These are phyloP conservation scores for Tenthredo livida DNA, from an alignment of 2,888 invertebrate genomes.

Conservation along the genomic window DNA sequence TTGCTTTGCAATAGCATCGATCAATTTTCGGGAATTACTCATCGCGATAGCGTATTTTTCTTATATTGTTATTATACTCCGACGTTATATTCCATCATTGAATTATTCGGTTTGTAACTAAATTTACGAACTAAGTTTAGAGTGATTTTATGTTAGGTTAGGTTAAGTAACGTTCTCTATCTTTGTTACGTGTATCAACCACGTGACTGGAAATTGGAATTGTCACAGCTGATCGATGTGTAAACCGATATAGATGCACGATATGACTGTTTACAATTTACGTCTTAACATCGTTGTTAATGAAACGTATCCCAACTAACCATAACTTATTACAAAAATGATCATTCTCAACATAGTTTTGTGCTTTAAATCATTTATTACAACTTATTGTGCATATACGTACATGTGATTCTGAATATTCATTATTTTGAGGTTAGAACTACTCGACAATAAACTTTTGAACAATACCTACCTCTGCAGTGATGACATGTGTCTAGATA, in stretches of 20 bases:
- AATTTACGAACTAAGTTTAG: background rate
- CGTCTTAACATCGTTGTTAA: background rate
- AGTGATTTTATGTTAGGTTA: background rate
- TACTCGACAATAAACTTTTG: background rate
- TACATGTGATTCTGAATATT: background rate
- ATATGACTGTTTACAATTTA: background rate
- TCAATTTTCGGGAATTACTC: conserved; percentile 63
- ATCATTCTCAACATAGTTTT: background rate
- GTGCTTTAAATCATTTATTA: background rate
- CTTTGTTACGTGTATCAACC: background rate
- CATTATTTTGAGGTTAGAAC: background rate
- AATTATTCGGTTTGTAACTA: background rate
- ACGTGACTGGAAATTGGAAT: background rate
- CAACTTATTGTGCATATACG: background rate
- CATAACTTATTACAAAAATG: background rate
- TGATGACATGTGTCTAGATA: background rate
- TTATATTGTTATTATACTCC: background rate
- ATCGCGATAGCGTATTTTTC: conserved; percentile 21
- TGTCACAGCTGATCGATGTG: conserved; percentile 9
- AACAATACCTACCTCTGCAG: background rate
- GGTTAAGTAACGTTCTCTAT: background rate
- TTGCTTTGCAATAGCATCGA: conserved; percentile 64
- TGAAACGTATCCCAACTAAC: background rate
- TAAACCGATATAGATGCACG: background rate
- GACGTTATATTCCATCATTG: conserved; percentile 11